Conservation (phyloP, 1,140 invertebrate genomes). For the Leptestheria dahalacensis region DNA sequence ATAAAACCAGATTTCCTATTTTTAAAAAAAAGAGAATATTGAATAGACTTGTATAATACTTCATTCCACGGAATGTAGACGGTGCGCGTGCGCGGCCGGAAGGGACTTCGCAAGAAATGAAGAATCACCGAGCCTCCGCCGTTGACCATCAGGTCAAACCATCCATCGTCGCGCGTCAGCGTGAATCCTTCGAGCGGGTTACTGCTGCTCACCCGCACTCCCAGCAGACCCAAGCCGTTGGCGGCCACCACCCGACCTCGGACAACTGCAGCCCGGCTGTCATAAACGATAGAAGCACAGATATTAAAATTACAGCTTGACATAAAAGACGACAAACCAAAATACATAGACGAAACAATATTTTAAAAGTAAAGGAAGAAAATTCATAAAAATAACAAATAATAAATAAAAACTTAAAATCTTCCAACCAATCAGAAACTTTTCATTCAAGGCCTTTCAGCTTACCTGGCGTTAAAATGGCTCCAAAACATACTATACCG, state of each 20-base stretch:
- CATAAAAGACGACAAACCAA: too few species aligned
- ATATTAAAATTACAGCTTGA: too few species aligned
- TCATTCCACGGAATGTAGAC: slow-evolving; percentile 92
- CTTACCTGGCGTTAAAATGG: slow-evolving; percentile 96
- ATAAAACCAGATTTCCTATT: too few species aligned
- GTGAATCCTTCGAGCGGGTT: slow-evolving; percentile 86
- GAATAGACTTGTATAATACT: slow-evolving; percentile 43
- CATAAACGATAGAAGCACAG: too few species aligned
- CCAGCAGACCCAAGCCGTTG: slow-evolving; percentile 85
- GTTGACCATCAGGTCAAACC: slow-evolving; percentile 97
- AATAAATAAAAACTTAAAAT: background rate
- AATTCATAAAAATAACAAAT: too few species aligned
- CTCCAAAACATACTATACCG: slow-evolving; percentile 83
- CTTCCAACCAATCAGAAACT: background rate
- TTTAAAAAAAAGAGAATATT: too few species aligned
- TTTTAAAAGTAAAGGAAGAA: too few species aligned
- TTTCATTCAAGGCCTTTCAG: slow-evolving; percentile 25
- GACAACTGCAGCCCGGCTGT: slow-evolving; percentile 94
- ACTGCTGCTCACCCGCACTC: slow-evolving; percentile 87
- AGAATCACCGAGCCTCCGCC: slow-evolving; percentile 95
- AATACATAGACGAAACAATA: too few species aligned
- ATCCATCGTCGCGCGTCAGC: slow-evolving; percentile 78
- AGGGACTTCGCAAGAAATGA: slow-evolving; percentile 86
- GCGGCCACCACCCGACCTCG: slow-evolving; percentile 85
- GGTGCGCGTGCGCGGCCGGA: slow-evolving; percentile 65